Percentiles rank a stretch among this genome's conserved stretches.
Conservation (phyloP, 1,140 invertebrate species). For the Pollicipes pollicipes region DNA sequence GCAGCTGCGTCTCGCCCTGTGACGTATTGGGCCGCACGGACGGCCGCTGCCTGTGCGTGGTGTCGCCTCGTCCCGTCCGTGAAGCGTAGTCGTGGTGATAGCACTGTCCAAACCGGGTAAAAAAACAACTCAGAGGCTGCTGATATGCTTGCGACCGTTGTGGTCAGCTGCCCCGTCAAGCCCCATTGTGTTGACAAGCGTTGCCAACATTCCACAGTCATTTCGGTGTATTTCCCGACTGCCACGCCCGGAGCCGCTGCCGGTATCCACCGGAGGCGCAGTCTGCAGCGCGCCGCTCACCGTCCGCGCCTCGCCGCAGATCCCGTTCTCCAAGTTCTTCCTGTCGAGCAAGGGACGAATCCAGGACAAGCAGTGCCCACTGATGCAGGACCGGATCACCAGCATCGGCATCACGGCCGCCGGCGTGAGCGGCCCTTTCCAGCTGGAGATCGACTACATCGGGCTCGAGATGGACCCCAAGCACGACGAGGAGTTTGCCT, state of each 20-base stretch:
- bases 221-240: too few relatives aligned
- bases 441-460: slow-evolving; percentile 84
- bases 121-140: too few relatives aligned
- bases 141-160: too few relatives aligned
- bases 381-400: slow-evolving; percentile 40
- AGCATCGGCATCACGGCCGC: slow-evolving; percentile 61
- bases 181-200: too few relatives aligned
- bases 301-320: slow-evolving; percentile 31
- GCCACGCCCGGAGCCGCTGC: too few relatives aligned
- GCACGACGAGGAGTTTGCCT: slow-evolving; percentile 64
- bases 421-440: slow-evolving; percentile 56
- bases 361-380: slow-evolving; percentile 54
- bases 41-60: neutral
- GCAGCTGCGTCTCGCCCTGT: neutral
- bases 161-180: too few relatives aligned
- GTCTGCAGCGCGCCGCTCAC: too few relatives aligned
- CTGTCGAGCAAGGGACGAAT: slow-evolving; percentile 61
- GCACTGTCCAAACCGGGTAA: too few relatives aligned
- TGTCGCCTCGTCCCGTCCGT: too few relatives aligned
- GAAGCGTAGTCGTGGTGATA: too few relatives aligned
- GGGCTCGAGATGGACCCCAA: slow-evolving; percentile 56
- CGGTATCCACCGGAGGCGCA: too few relatives aligned
- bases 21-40: neutral
- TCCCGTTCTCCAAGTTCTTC: slow-evolving; percentile 90
- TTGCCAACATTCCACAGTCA: too few relatives aligned